Evolutionary conservation across 2,113 vertebrate species (phyloP).

Genomic region (Cyanocitta stelleri): DNA sequence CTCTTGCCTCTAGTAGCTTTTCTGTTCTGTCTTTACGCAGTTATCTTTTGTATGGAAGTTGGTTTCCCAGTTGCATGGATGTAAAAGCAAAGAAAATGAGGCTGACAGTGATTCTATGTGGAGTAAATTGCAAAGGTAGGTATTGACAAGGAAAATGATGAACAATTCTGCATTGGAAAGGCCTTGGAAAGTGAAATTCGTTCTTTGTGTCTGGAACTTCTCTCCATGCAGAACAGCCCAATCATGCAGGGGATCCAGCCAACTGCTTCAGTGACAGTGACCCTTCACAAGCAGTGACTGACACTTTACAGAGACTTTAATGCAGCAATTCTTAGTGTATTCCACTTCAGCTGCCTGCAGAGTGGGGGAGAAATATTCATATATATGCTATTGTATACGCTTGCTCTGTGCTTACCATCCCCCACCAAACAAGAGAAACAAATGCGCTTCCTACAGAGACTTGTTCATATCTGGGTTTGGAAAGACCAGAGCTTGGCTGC

Average conservation of each 20-base stretch:
- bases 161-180: neutral
- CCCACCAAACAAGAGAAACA: neutral
- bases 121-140: neutral
- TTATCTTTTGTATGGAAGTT: neutral
- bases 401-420: neutral
- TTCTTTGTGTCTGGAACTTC: neutral
- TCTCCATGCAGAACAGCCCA: neutral
- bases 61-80: neutral
- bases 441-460: neutral
- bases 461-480: neutral
- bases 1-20: neutral
- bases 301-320: neutral
- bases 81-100: neutral
- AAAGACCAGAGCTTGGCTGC: neutral
- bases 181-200: neutral
- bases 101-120: neutral
- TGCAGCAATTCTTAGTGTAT: neutral
- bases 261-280: neutral
- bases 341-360: neutral
- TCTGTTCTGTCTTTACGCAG: neutral
- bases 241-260: rapidly evolving
- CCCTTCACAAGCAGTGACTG: neutral
- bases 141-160: rapidly evolving
- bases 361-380: neutral
- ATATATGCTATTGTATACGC: rapidly evolving